phyloP scores from a whole-genome alignment of 92 coral and sea anemone genomes.

The Epizoanthus fatuus region DNA sequence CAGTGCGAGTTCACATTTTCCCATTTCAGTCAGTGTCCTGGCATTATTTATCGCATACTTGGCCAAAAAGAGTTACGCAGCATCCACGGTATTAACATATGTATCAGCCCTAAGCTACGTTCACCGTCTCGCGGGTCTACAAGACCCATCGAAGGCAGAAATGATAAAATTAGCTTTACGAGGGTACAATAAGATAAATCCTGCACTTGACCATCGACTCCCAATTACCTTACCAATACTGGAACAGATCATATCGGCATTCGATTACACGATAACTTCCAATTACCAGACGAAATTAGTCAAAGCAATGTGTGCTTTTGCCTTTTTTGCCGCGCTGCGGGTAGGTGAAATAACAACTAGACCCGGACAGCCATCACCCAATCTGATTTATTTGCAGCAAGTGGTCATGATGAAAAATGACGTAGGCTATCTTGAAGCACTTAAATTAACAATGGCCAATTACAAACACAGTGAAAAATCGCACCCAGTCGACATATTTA shows the following conservation, averaged over 20 bases:
- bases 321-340: slow-evolving; percentile 53
- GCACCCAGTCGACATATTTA: not conserved
- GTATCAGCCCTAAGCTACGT: slow-evolving; percentile 50
- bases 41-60: too few species aligned
- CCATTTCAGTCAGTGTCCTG: too few species aligned
- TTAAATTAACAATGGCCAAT: too few species aligned
- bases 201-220: slow-evolving; percentile 34
- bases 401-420: too few species aligned
- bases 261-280: not conserved
- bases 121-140: slow-evolving; percentile 44
- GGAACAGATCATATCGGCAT: slow-evolving; percentile 31
- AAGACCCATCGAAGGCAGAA: slow-evolving; percentile 38
- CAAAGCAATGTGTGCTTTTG: slow-evolving; percentile 48
- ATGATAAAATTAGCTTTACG: slow-evolving; percentile 23
- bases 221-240: slow-evolving; percentile 59
- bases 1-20: too few species aligned
- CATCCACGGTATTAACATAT: slow-evolving; percentile 13
- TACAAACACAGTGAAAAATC: not conserved
- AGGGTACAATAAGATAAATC: slow-evolving; percentile 46
- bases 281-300: slow-evolving; percentile 7
- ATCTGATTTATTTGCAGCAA: too few species aligned
- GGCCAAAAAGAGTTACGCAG: too few species aligned
- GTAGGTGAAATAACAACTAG: not conserved
- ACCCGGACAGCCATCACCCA: too few species aligned
- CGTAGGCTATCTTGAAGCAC: too few species aligned